phyloP scores from a whole-genome alignment of 1,140 invertebrate genomes.

The Belonocnema kinseyi region DNA sequence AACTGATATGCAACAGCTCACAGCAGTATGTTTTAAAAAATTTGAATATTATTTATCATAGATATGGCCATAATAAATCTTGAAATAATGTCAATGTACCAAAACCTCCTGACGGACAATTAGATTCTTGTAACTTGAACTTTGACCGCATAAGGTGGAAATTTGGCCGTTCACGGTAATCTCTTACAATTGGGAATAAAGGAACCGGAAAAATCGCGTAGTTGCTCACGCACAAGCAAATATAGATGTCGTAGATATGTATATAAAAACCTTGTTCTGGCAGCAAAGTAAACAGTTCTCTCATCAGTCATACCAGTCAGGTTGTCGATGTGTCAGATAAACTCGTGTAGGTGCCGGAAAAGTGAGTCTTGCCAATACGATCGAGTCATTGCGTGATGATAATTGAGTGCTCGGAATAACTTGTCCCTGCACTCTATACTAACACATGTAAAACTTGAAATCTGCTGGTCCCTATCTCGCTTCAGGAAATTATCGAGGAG shows the following conservation, averaged over 20 bases:
- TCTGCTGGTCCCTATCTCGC: conserved; percentile 18
- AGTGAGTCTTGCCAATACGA: conserved; percentile 40
- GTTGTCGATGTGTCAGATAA: conserved; percentile 60
- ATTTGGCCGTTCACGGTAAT: not conserved
- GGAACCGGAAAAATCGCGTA: conserved; percentile 6
- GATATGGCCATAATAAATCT: too few species aligned
- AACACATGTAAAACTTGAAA: conserved; percentile 16
- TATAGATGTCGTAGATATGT: not conserved
- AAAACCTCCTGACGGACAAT: too few species aligned
- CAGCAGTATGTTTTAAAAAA: too few species aligned
- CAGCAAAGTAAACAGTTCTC: conserved; percentile 51
- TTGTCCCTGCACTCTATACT: conserved; percentile 15
- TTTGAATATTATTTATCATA: too few species aligned
- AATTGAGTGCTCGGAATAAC: conserved; percentile 57
- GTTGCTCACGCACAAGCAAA: not conserved
- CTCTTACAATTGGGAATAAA: not conserved
- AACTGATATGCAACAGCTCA: too few species aligned
- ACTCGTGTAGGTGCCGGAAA: conserved; percentile 29
- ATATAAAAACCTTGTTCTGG: conserved; percentile 19
- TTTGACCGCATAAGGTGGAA: not conserved
- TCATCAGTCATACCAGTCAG: conserved; percentile 57
- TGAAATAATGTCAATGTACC: too few species aligned
- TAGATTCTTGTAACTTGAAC: not conserved
- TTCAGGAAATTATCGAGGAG: conserved; percentile 21
- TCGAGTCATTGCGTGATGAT: conserved; percentile 50